Percentiles rank a stretch among this genome's conserved stretches.
These are phyloP conservation scores for Empis livida DNA, from an alignment of 2,888 invertebrate species.

Conservation along the genomic window DNA sequence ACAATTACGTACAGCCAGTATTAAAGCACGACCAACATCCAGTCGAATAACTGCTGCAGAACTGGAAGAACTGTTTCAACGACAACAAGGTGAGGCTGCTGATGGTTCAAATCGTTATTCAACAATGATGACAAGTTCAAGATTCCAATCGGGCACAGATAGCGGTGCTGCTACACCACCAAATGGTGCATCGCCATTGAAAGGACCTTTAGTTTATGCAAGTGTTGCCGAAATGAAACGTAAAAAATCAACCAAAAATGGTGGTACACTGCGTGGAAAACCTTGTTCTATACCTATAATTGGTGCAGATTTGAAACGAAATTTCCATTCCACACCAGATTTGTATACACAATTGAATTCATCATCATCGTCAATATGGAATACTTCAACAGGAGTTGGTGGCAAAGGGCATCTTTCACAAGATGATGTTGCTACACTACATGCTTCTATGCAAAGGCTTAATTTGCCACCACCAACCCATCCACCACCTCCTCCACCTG, in stretches of 20 bases:
- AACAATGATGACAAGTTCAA: constrained; percentile 60
- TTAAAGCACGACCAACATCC: constrained; percentile 76
- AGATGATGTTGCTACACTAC: constrained; percentile 48
- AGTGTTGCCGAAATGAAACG: constrained; percentile 95
- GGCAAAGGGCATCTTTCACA: constrained; percentile 52
- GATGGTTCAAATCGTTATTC: constrained; percentile 36
- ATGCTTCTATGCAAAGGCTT: constrained; percentile 35
- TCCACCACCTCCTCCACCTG: constrained; percentile 68
- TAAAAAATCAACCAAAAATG: constrained; percentile 38
- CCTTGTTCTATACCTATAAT: constrained; percentile 34
- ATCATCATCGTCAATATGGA: constrained; percentile 33
- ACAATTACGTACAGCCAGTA: constrained; percentile 79
- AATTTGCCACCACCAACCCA: constrained; percentile 65
- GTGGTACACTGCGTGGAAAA: constrained; percentile 34
- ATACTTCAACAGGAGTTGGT: constrained; percentile 16
- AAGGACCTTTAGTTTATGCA: constrained; percentile 62
- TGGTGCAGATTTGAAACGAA: constrained; percentile 49
- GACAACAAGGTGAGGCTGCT: constrained; percentile 57
- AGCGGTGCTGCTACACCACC: constrained; percentile 47
- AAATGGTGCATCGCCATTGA: constrained; percentile 45
- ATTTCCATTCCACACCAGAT: constrained; percentile 86
- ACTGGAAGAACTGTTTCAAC: constrained; percentile 82
- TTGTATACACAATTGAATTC: constrained; percentile 41
- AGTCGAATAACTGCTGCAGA: constrained; percentile 82
- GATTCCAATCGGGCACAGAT: constrained; percentile 50